Base-by-base conservation (phyloP, 2,113 vertebrate species). In the Podilymbus podiceps region DNA sequence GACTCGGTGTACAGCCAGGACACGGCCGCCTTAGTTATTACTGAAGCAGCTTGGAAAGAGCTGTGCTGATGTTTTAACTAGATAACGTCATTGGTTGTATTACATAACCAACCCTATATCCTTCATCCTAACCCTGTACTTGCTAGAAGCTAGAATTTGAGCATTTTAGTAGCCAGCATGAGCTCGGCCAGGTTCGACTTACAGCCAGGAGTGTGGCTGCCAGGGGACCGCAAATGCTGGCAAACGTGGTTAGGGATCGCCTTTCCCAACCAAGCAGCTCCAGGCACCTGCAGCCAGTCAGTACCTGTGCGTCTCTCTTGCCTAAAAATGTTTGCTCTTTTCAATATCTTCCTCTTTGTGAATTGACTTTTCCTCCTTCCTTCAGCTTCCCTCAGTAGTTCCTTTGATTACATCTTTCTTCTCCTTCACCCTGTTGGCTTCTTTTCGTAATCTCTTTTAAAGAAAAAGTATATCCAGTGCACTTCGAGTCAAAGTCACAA, bases 271-370 rank as follows among this genome's bases (percentile, higher is more conserved):
- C 38, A 71, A 62, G 68, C n/a, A 77, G 55, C 67, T 88, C 46
- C 73, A 93, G 50, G 63, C 42, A 66, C 59, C 35, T 38, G 56
- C 59, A 76, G 72, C 22, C 35, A 69, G 56, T 50, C 69, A 63
- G 50, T n/a, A 67, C 27, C 35, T 49, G 27, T 33, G 8, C 27
- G 15, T 16, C 53, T 24, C 28, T 68, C 62, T n/a, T 11, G 8
- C 35, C 59, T 66, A 66, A 80, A 94, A 94, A 24, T 10, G 25
- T 59, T 93, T 85, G 38, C 28, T 82, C 42, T 91, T 91, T 81
- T 72, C 38, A 87, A 0, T 63, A 21, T 44, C 59, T 73, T 55
- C 25, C 35, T 64, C 69, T 49, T 47, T 52, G 8, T 18, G 16
- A 53, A 72, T 63, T 49, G 38, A 76, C 66, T 82, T 50, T 47